These are phyloP conservation scores for Campylomormyrus tamandua DNA, from an alignment of 2,113 vertebrate genomes.

Conservation along the genomic window DNA sequence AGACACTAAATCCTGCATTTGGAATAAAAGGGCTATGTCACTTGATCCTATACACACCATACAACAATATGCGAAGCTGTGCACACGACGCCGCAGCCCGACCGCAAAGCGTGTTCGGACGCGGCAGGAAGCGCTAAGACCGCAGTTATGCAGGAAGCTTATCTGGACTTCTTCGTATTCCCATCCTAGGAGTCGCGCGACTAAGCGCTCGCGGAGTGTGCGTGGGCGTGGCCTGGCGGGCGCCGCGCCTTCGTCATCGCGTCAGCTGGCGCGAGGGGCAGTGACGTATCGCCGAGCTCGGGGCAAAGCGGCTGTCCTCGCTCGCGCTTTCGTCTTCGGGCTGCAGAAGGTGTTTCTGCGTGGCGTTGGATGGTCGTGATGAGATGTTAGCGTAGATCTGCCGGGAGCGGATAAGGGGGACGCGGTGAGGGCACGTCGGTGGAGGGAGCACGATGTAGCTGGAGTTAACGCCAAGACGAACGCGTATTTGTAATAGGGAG, in stretches of 20 bases:
- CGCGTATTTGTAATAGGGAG: conserved; percentile 40
- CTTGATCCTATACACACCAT: background rate
- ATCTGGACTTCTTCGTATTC: background rate
- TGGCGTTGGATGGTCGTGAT: background rate
- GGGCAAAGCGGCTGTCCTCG: conserved; percentile 11
- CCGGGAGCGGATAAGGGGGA: background rate
- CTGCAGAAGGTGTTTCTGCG: background rate
- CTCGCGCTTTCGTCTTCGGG: background rate
- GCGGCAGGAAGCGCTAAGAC: background rate
- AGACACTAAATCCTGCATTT: background rate
- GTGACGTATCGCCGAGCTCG: conserved; percentile 41
- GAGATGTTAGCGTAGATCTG: background rate
- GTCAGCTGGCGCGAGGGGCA: conserved; percentile 18
- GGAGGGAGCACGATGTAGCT: conserved; percentile 44
- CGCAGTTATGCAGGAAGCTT: background rate
- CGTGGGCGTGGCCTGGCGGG: background rate
- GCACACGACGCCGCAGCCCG: background rate
- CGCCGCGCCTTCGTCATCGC: background rate
- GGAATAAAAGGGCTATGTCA: background rate
- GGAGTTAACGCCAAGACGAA: conserved; percentile 37
- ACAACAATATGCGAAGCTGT: background rate
- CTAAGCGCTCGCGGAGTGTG: background rate
- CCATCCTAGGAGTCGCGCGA: background rate
- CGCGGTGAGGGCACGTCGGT: background rate
- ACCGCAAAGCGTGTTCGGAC: background rate